Evolutionary conservation across 1,140 invertebrate genomes (phyloP).

Genomic region (Zaprionus inermis): DNA sequence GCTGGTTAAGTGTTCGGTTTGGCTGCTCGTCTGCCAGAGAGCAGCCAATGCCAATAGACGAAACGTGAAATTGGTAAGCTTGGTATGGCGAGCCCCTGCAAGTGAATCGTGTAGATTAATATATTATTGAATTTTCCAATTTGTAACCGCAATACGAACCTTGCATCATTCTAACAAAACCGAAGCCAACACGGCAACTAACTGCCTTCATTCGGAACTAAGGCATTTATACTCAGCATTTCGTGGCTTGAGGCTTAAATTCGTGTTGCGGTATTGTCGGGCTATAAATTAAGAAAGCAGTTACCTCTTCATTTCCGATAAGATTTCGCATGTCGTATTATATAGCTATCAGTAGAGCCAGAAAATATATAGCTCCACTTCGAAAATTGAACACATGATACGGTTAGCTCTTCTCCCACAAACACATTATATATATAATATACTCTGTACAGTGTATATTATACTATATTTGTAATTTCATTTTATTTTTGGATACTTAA

Average conservation of each 20-base stretch:
- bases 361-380: neutral
- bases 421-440: neutral
- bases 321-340: slow-evolving; percentile 59
- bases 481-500: neutral
- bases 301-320: slow-evolving; percentile 48
- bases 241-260: neutral
- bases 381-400: neutral
- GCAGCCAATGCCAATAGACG: slow-evolving; percentile 29
- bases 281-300: slow-evolving; percentile 62
- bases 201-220: slow-evolving; percentile 7
- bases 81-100: neutral
- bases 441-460: neutral
- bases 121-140: neutral
- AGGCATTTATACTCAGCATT: slow-evolving; percentile 31
- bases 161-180: slow-evolving; percentile 24
- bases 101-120: neutral
- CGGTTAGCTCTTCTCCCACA: neutral
- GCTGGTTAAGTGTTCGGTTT: slow-evolving; percentile 36
- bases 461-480: neutral
- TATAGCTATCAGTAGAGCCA: slow-evolving; percentile 27
- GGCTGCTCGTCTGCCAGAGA: slow-evolving; percentile 39
- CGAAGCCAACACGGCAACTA: slow-evolving; percentile 13
- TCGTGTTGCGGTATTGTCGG: slow-evolving; percentile 15
- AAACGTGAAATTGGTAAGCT: neutral
- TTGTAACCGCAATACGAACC: slow-evolving; percentile 4